Evolutionary conservation across 1,140 invertebrate species (phyloP), one percentile per base, ranked within the genome.

Genomic region (Drosophila takahashii): DNA sequence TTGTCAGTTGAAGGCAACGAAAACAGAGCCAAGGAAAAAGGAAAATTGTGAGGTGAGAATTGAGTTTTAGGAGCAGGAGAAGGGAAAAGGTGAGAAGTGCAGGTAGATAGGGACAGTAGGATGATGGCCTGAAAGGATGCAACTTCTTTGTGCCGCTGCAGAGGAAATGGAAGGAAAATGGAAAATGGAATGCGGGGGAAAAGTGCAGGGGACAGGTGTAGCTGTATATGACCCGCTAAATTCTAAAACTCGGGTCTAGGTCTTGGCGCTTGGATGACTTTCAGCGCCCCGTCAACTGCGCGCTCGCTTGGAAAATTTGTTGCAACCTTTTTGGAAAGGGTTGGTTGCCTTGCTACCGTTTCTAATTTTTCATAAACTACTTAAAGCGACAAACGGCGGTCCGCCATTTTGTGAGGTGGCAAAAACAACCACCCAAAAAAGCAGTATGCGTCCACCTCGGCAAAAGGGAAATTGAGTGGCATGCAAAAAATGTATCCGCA

Each of bases 1-100:
- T 90, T 89, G 85, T 89, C 77, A 89, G 84, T 86, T 86, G 75
- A 83, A 83, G 79, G 51, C 44, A 83, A 69, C 53, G 44, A 66
- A 64, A 77, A 72, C 59, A 75, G 58, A 72, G 39, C 48, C 48
- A 11, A 57, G 61, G 60, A 75, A 79, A 78, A 79, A 59, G 62
- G 73, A 72, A 89, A 89, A 84, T 89, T 89, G 84, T 87, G 57
- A 77, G 72, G 59, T 50, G 56, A 58, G 53, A 59, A 52, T 13
- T 61, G 22, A 26, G 34, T 61, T 61, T 37, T 26, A 22, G 56
- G 3, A 34, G 5, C 0, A 10, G 59, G 9, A 18, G 5, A 8
- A 18, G 45, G 27, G 27, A 15, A 15, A 27, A 56, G 26, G 59
- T 39, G 52, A 34, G 39, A 61, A 58, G 18, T 59, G 45, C 44